Percentiles rank a stretch among this genome's conserved stretches.
Evolutionary conservation across 2,113 vertebrate genomes (phyloP).

Genomic region (Eidolon helvum): DNA sequence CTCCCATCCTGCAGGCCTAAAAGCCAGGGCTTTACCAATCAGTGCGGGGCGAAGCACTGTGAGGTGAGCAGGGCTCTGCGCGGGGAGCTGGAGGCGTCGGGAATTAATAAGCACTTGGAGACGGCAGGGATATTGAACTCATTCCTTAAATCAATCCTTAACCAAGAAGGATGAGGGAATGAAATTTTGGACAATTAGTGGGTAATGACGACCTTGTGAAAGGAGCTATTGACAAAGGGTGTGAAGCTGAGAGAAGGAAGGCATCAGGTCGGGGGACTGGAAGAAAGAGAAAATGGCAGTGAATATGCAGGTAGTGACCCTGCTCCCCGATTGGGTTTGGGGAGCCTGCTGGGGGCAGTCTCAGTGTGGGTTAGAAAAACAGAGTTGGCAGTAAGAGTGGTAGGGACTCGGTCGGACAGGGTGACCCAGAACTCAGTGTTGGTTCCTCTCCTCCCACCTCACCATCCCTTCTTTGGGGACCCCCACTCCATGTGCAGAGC

Average conservation of each 20-base stretch:
- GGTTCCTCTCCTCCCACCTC: no score
- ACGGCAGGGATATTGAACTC: conserved; percentile 64
- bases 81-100: conserved; percentile 9
- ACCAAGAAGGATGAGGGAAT: conserved; percentile 70
- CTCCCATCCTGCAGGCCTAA: conserved; percentile 66
- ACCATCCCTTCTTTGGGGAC: not conserved
- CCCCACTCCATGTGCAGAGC: not conserved
- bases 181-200: conserved; percentile 73
- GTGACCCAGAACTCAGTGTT: not conserved
- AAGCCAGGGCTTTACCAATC: conserved; percentile 65
- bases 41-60: not conserved
- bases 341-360: not conserved
- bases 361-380: not conserved
- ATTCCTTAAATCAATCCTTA: conserved; percentile 74
- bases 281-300: not conserved
- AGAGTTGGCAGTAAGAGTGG: not conserved
- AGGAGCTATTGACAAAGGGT: not conserved
- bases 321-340: not conserved
- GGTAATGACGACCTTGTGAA: conserved; percentile 67
- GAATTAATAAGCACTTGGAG: conserved; percentile 71
- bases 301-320: not conserved
- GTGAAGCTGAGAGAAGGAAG: not conserved
- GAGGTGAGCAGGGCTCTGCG: not conserved
- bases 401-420: not conserved
- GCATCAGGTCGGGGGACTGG: rapidly evolving